Evolutionary conservation across 1,140 invertebrate genomes (phyloP).

Genomic region (Asobara japonica): DNA sequence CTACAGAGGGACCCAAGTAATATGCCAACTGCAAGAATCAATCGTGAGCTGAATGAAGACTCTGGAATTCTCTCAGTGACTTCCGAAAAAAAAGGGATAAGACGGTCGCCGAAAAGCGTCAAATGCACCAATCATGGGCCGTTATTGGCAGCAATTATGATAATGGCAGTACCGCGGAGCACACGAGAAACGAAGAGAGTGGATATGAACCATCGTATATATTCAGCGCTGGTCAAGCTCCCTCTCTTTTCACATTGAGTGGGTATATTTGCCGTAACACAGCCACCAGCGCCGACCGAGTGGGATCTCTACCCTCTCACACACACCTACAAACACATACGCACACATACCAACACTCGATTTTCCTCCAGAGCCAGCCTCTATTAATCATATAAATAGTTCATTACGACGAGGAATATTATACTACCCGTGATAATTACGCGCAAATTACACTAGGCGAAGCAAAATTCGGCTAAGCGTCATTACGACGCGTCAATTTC

Average conservation of each 20-base stretch:
- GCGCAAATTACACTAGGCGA: slow-evolving; percentile 54
- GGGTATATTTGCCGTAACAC: neutral
- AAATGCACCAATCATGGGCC: slow-evolving; percentile 64
- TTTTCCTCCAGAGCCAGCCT: slow-evolving; percentile 39
- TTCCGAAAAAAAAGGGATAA: slow-evolving; percentile 56
- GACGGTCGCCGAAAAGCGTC: slow-evolving; percentile 52
- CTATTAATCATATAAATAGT: slow-evolving; percentile 66
- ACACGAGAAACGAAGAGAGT: slow-evolving; percentile 26
- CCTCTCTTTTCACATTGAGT: neutral
- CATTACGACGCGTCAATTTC: slow-evolving; percentile 26
- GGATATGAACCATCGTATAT: neutral
- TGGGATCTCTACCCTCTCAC: neutral
- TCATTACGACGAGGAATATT: slow-evolving; percentile 60
- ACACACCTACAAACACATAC: slow-evolving; percentile 15
- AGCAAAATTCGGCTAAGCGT: slow-evolving; percentile 37
- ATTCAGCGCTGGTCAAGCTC: slow-evolving; percentile 13
- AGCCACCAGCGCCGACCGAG: too few species aligned
- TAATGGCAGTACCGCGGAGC: slow-evolving; percentile 61
- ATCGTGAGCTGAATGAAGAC: too few species aligned
- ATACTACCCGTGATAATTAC: slow-evolving; percentile 57
- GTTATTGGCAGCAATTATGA: slow-evolving; percentile 66
- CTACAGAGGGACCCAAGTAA: too few species aligned
- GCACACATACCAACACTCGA: slow-evolving; percentile 23
- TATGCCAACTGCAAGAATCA: too few species aligned
- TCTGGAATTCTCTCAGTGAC: slow-evolving; percentile 37